Base-by-base conservation (phyloP, 2,888 invertebrate genomes). In the Acanthopleura granulata region DNA sequence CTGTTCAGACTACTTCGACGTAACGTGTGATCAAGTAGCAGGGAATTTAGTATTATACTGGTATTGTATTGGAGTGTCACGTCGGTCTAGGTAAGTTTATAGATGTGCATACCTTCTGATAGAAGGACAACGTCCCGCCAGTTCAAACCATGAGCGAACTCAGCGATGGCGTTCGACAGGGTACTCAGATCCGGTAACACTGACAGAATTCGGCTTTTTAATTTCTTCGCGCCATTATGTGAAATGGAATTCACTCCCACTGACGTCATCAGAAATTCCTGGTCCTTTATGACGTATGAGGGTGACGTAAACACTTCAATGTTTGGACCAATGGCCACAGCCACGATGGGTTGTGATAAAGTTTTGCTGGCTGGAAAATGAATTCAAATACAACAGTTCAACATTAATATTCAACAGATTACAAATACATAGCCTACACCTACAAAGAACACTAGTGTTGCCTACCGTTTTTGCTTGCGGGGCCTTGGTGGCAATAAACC, bases 281-380 rank as follows among this genome's bases (percentile, higher is more conserved):
- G 86, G 25, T 83, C 76, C 1, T 78, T 74, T 49, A 87, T 86
- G 79, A 87, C 86, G 78, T 87, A 87, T 30, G 84, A 82, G 49
- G 84, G 84, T 30, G 87, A 87, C 9, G 86, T 84, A 73, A 87
- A 87, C 3, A 86, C 85, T 73, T 86, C 85, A 30, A 87, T 86
- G 76, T 83, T 83, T 0, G 87, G 86, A 12, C 87, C 87, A 50
- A 86, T 83, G 11, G 86, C 87, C 4, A 85, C 85, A 0, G 84
- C 82, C 11, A 85, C 80, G 0, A 77, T 51, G 0, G n/a, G 40
- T 40, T 40, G 40, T 40, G 40, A 40, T 40, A 40, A 40, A 9
- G 40, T 40, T 40, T 40, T 40, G 40, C 40, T 40, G 40, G 40
- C 40, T 40, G 40, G 40, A 40, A 40, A 40, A 40, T 6, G 40